Base-by-base conservation (phyloP, 2,113 vertebrate species). In the Leuciscus idus region DNA sequence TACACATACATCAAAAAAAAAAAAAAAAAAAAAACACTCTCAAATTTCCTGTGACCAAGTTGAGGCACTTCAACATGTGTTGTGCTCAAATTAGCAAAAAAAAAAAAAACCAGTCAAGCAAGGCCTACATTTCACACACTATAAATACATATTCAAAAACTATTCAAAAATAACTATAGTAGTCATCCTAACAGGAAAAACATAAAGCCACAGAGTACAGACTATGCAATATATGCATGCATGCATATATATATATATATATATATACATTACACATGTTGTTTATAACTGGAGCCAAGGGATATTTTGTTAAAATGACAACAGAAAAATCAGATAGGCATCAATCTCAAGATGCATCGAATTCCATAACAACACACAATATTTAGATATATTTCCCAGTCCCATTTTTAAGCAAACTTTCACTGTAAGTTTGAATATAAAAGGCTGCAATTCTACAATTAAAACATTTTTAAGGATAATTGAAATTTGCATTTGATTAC, bases 1-100 rank as follows among this genome's bases (percentile, higher is more conserved):
- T 77, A 85, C 43, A 64, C 73, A 87, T 82, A 66, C 81, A 87
- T 64, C 36, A 76, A 83, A 84, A 64, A 62, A 62, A 73, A 23
- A 10, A 10, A 2, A 7, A 64, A 81, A n/a, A 26, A 50, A 6
- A 33, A 26, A 26, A 2, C 15, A 23, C 11, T 21, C 43, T 50
- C 62, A 33, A 17, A 83, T 50, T 66, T 68, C 81, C 48, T 55
- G 62, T 52, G 81, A 83, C 61, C 28, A 70, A 12, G 10, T 33
- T 70, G 64, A 70, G n/a, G 59, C 59, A 11, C 33, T 43, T 59
- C 77, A n/a, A 79, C 76, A 79, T 79, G 76, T 79, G 76, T 39
- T 79, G 57, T 81, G 57, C 78, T 64, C 39, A 21, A 26, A 64
- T 64, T 64, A 74, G 72, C n/a, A 74, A 74, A 11, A 26, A 74